Evolutionary conservation across 2,888 invertebrate genomes (phyloP), one percentile per base, ranked within the genome.

Genomic region (Caenorhabditis angaria): DNA sequence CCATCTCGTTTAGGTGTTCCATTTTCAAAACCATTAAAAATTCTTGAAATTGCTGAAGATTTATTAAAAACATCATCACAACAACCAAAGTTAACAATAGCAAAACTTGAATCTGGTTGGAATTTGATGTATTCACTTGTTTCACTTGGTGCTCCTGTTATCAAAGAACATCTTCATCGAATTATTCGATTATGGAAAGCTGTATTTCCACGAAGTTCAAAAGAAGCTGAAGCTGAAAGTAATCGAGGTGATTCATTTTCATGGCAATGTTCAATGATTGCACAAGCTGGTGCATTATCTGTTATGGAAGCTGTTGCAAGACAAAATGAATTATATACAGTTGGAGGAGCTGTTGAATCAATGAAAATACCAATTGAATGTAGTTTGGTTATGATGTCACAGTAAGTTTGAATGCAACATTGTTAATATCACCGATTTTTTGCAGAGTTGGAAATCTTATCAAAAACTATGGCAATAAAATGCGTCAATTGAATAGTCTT

Each of bases 101-200:
- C 95, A 82, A 91, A 97, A 85, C 96, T 97, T 0, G 95, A 95
- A 88, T 96, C 97, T 41, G 97, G 97, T 29, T 99, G 99, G 99
- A 91, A 97, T 56, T 90, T 99, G 51, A 94, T 99, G 82, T 96
- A 96, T 41, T 93, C 97, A 63, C 94, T 99, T 62, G 95, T 97
- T 92, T 95, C 96, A 0, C 89, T 97, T 78, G 96, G 94, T 92
- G 71, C 72, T 14, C 68, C 77, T 10, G 76, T 80, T 0, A 70
- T 72, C 50, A 70, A 69, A 55, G 73, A 72, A n/a, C 72, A 97
- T 57, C 89, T 99, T 60, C 96, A 96, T 0, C 91, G 97, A 70
- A 94, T 99, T 94, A 88, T 97, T 81, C 89, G 97, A 18, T 89
- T 99, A 2, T 99, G 97, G 99, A 92, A 95, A 81, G 97, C 97